Base-by-base conservation (phyloP, 2,113 vertebrate species). In the Triplophysa rosa region DNA sequence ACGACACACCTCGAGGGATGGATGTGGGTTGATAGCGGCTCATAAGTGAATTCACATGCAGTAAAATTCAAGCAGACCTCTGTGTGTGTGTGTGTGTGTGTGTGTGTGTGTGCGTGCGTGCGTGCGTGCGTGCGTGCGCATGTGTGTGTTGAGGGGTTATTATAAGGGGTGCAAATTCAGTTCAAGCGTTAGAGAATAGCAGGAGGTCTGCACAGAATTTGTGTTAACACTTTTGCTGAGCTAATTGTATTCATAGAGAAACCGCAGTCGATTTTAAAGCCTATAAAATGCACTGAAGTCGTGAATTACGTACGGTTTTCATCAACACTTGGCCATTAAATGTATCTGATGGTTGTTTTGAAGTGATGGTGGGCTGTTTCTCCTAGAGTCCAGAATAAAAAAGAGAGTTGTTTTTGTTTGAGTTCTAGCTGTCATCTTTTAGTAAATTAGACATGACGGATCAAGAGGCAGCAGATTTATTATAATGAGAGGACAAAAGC, bases 251-350 rank as follows among this genome's bases (percentile, higher is more conserved):
- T 21, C 40, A 59, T 37, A 59, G 45, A 45, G 49, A 62, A 40
- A 65, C 73, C 62, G 59, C 64, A 69, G 24, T 17, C 8, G 14
- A 54, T 79, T 82, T 66, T 81, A 67, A 5, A 65, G 68, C 21
- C 10, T 49, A 29, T 33, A 8, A 47, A 26, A 72, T 40, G 8
- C 7, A 33, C 49, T 82, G 26, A n/a, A 78, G 49, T 33, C 14
- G 62, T 14, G 19, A 17, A 59, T 21, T 17, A 24, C 62, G 58
- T 58, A 47, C 56, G 71, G 62, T 61, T 80, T 61, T 77, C 4
- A 33, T 77, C 54, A 59, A 56, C 63, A 75, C 56, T 63, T 13
- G 19, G 17, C 26, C 29, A 66, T 81, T 81, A 81, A 75, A 74
- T 61, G 14, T 26, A 40, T 73, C 16, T 42, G 17, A 56, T 73